phyloP scores from a whole-genome alignment of 2,888 invertebrate genomes.

The Proisotoma minuta region DNA sequence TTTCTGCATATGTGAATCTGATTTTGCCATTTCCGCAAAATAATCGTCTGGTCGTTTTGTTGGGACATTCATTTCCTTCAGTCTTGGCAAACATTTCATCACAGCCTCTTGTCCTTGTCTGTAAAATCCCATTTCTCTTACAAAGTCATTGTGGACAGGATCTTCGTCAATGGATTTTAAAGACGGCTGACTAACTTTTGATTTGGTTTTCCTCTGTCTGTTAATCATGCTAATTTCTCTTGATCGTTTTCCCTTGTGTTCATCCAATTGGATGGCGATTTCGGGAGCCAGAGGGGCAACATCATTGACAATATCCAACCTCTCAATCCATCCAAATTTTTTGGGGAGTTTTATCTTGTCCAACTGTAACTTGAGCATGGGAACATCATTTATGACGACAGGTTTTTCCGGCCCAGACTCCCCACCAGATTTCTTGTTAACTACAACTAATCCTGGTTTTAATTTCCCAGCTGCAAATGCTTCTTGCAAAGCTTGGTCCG shows the following conservation, averaged over 20 bases:
- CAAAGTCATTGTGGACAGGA: constrained; percentile 83
- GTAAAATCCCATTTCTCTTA: constrained; percentile 80
- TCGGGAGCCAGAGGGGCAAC: constrained; percentile 81
- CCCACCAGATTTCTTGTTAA: constrained; percentile 54
- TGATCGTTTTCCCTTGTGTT: constrained; percentile 66
- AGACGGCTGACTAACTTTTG: constrained; percentile 11
- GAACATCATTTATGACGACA: constrained; percentile 33
- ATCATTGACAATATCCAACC: constrained; percentile 70
- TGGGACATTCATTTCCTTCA: constrained; percentile 69
- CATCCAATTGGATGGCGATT: constrained; percentile 70
- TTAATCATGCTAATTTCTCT: constrained; percentile 62
- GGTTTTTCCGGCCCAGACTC: constrained; percentile 3
- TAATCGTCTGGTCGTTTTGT: constrained; percentile 91
- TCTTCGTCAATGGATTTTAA: constrained; percentile 63
- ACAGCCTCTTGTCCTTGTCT: constrained; percentile 84
- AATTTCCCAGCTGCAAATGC: constrained; percentile 79
- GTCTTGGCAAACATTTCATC: constrained; percentile 68
- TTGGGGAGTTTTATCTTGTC: constrained; percentile 47
- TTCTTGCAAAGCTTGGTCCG: constrained; percentile 62
- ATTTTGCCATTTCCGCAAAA: constrained; percentile 98
- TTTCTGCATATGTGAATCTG: constrained; percentile 96
- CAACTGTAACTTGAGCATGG: constrained; percentile 32
- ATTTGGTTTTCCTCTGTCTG: constrained; percentile 56
- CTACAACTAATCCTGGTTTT: constrained; percentile 74
- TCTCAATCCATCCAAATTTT: constrained; percentile 67